Percentiles rank a stretch among this genome's conserved stretches.
Conservation (phyloP, 2,888 invertebrate genomes). For the Prenolepis imparis region DNA sequence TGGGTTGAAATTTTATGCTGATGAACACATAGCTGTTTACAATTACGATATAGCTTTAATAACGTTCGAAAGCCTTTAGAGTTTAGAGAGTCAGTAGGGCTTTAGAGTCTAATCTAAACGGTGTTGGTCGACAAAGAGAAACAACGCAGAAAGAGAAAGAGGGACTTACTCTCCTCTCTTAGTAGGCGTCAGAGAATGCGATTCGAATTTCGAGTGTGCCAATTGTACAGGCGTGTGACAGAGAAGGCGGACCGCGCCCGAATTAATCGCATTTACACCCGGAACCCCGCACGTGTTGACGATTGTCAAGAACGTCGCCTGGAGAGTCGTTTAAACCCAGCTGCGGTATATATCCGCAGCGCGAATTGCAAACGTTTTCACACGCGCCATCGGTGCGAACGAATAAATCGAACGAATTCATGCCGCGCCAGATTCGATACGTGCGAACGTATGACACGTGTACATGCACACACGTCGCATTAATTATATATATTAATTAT, state of each 20-base stretch:
- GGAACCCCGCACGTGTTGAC: conserved; percentile 71
- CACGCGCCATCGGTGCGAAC: conserved; percentile 51
- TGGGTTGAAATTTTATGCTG: neutral
- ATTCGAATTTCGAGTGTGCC: conserved; percentile 76
- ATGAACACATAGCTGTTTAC: conserved; percentile 36
- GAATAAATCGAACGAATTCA: conserved; percentile 47
- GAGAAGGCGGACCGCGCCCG: conserved; percentile 72
- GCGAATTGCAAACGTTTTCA: conserved; percentile 48
- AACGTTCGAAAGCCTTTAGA: conserved; percentile 39
- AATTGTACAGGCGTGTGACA: conserved; percentile 75
- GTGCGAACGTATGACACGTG: conserved; percentile 1
- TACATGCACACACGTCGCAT: neutral
- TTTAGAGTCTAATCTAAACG: conserved; percentile 23
- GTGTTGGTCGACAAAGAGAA: conserved; percentile 57
- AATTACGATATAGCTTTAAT: conserved; percentile 58
- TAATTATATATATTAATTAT: conserved; percentile 35
- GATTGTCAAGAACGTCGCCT: conserved; percentile 75
- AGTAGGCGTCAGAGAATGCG: conserved; percentile 56
- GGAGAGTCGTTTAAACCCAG: conserved; percentile 63
- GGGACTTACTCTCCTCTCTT: conserved; percentile 31
- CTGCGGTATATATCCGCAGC: conserved; percentile 28
- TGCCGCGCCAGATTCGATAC: neutral
- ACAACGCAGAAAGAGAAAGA: conserved; percentile 49
- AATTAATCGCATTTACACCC: conserved; percentile 79
- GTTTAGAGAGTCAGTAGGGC: neutral